These are phyloP conservation scores for Euphonia xanthogaster DNA, from an alignment of 2,797 vertebrate genomes.

Conservation along the genomic window DNA sequence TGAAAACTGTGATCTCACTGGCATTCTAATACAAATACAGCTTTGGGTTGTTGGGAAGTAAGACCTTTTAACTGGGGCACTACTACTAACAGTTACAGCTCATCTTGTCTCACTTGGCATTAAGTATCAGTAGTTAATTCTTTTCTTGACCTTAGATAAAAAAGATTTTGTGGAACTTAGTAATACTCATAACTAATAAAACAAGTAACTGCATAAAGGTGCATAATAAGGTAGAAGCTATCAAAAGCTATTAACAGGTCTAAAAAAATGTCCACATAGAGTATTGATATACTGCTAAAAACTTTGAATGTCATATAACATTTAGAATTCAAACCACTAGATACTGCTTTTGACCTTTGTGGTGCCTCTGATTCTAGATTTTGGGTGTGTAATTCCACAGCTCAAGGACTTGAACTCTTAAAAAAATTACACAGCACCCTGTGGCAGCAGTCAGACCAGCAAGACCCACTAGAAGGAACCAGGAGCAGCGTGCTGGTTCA, in stretches of 20 bases:
- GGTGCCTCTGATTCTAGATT: background rate
- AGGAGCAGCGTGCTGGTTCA: background rate
- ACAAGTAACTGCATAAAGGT: background rate
- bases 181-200: background rate
- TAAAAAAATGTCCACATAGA: background rate
- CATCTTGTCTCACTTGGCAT: background rate
- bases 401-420: background rate
- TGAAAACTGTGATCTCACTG: background rate
- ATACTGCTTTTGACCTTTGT: background rate
- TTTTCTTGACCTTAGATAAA: background rate
- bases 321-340: background rate
- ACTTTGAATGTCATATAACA: background rate
- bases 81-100: accelerated
- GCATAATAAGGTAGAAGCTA: background rate
- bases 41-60: background rate
- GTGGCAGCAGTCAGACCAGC: background rate
- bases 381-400: background rate
- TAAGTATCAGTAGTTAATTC: background rate
- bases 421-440: background rate
- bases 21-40: background rate
- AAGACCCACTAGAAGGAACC: background rate
- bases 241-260: background rate
- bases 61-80: accelerated
- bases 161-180: background rate
- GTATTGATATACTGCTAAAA: background rate